phyloP scores from a whole-genome alignment of 1,140 invertebrate genomes.

The Apis florea region DNA sequence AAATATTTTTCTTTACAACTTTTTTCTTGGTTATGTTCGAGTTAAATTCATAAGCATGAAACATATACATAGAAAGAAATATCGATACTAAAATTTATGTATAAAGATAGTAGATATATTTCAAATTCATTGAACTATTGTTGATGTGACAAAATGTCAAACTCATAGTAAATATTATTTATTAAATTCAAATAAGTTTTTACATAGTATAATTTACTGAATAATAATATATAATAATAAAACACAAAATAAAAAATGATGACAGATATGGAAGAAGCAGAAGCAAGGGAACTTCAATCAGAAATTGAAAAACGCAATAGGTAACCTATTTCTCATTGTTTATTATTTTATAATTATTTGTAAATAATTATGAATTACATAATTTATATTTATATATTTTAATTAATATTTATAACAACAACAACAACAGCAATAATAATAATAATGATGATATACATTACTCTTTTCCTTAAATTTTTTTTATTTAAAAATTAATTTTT shows the following conservation, averaged over 20 bases:
- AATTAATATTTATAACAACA: not conserved
- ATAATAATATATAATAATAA: not conserved
- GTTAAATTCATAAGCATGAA: constrained; percentile 46
- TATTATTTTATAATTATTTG: not conserved
- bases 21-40: constrained; percentile 56
- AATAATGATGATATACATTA: not conserved
- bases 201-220: not conserved
- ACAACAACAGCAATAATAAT: not conserved
- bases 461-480: constrained; percentile 4
- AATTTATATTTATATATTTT: constrained; percentile 2
- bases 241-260: constrained; percentile 66
- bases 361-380: not conserved
- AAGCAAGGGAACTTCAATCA: constrained; percentile 61
- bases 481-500: not conserved
- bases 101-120: not conserved
- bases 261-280: constrained; percentile 70
- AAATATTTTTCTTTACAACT: constrained; percentile 58
- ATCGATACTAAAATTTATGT: not conserved
- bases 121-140: not conserved
- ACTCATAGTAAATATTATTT: not conserved
- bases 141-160: not conserved
- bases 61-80: constrained; percentile 18
- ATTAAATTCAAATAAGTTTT: not conserved
- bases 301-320: constrained; percentile 52
- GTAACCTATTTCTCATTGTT: constrained; percentile 59